Evolutionary conservation across 1,140 invertebrate genomes (phyloP).

Genomic region (Lepidotrigona ventralis): DNA sequence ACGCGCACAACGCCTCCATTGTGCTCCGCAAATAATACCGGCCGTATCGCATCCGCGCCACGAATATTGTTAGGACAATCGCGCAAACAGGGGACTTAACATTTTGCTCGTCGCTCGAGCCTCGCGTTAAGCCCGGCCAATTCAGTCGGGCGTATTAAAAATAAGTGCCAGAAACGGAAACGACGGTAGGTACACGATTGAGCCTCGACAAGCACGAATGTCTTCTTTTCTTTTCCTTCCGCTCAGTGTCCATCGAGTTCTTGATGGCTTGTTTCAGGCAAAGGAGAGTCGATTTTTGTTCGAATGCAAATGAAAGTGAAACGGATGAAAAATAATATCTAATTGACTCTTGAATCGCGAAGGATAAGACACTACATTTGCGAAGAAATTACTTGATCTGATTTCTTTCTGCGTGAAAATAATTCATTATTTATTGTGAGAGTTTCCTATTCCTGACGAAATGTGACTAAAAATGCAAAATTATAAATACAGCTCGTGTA

Average conservation of each 20-base stretch:
- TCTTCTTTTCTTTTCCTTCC: not conserved
- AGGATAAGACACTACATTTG: too few relatives aligned
- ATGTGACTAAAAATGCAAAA: too few relatives aligned
- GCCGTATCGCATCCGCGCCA: slow-evolving; percentile 31
- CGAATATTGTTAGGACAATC: slow-evolving; percentile 34
- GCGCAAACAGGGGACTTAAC: slow-evolving; percentile 59
- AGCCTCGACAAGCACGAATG: too few relatives aligned
- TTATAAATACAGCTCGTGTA: too few relatives aligned
- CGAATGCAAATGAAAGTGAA: too few relatives aligned
- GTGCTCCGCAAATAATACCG: slow-evolving; percentile 35
- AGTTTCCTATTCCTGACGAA: too few relatives aligned
- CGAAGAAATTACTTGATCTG: too few relatives aligned
- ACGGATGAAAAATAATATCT: too few relatives aligned
- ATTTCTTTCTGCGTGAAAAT: too few relatives aligned
- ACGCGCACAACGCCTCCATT: slow-evolving; percentile 37
- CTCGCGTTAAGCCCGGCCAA: slow-evolving; percentile 20
- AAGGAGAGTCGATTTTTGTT: too few relatives aligned
- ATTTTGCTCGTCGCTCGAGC: slow-evolving; percentile 50
- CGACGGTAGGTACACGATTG: not conserved
- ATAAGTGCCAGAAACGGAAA: slow-evolving; percentile 10
- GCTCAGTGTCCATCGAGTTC: not conserved
- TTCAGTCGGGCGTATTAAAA: slow-evolving; percentile 4
- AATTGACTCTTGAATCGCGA: too few relatives aligned
- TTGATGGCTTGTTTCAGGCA: not conserved
- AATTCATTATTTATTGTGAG: too few relatives aligned